Percentiles rank a stretch among this genome's conserved stretches.
Evolutionary conservation across 2,888 invertebrate species (phyloP).

Genomic region (Metacarcinus magister): DNA sequence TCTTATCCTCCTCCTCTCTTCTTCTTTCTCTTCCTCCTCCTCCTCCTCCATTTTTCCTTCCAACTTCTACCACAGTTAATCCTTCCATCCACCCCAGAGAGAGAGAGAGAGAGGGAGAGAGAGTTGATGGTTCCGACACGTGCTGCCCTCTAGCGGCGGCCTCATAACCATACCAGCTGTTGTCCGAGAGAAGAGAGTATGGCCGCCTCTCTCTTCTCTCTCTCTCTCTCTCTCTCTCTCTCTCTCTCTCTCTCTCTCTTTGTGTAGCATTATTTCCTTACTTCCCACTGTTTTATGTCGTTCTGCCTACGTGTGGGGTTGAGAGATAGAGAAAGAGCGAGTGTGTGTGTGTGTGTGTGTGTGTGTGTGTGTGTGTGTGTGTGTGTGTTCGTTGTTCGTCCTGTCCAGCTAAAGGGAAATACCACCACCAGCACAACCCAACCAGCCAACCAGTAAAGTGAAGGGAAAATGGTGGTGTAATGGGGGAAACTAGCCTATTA

Average conservation of each 20-base stretch:
- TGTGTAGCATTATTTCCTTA: not conserved
- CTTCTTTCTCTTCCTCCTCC: not conserved
- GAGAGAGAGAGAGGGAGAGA: slow-evolving; percentile 10
- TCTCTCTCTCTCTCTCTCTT: not conserved
- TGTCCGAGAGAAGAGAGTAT: not conserved
- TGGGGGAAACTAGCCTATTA: not conserved
- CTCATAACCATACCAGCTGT: not conserved
- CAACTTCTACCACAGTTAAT: not conserved
- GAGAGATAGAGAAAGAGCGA: not conserved
- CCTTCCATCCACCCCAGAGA: not conserved
- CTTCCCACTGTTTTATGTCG: not conserved
- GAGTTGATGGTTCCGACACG: not conserved
- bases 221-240: slow-evolving; percentile 44
- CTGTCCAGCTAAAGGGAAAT: not conserved
- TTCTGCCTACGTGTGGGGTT: not conserved
- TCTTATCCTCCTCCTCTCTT: not conserved
- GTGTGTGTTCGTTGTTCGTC: slow-evolving; percentile 8
- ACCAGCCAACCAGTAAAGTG: not conserved
- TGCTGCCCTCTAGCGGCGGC: slow-evolving; percentile 19
- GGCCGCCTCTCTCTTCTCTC: not conserved
- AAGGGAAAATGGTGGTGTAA: not conserved
- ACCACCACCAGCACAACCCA: not conserved
- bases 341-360: not conserved
- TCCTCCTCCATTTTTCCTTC: not conserved
- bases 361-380: not conserved